Base-by-base conservation (phyloP, 2,113 vertebrate species). In the Origma solitaria region DNA sequence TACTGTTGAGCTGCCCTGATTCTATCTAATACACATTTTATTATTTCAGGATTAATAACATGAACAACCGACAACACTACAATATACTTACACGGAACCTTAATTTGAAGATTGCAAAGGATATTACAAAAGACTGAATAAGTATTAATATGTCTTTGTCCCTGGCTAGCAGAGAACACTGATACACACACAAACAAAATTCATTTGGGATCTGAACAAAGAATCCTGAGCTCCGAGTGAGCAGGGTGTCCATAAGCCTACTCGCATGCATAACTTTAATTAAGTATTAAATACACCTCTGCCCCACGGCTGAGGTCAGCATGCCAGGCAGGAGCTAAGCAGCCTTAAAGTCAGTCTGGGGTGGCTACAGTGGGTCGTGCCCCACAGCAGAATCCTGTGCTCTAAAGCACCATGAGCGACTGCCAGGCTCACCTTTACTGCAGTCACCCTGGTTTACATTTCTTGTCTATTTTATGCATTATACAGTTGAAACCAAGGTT, bases 11-110 rank as follows among this genome's bases (percentile, higher is more conserved):
- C 92, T 93, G 68, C 90, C 64, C 92, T 94, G 96, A 96, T 96
- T 92, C 94, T 97, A 96, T 96, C 96, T 96, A 97, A 94, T 96
- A 96, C 96, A 95, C 92, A 93, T 94, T 96, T 96, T 95, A 96
- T 97, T 96, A 96, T 96, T 96, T 94, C 92, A 94, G 94, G 94
- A 97, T 97, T 97, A 96, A 97, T 96, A 96, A 96, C 92, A 78
- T 6, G 95, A 95, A 78, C 92, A 92, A 71, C 91, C 0, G 33
- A 91, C 93, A 96, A 96, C 93, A 96, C 79, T 80, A 96, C 76
- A 90, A 94, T 96, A 92, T 82, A 94, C 93, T 94, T 96, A 94
- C 90, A 96, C 1, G 11, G 92, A 92, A 97, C 94, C 85, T 88
- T 96, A 95, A 96, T 97, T 96, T 96, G 85, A 92, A 95, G 85